Evolutionary conservation across 2,113 vertebrate species (phyloP), one percentile per base, ranked within the genome.

Genomic region (Ptychochromis oligacanthus): DNA sequence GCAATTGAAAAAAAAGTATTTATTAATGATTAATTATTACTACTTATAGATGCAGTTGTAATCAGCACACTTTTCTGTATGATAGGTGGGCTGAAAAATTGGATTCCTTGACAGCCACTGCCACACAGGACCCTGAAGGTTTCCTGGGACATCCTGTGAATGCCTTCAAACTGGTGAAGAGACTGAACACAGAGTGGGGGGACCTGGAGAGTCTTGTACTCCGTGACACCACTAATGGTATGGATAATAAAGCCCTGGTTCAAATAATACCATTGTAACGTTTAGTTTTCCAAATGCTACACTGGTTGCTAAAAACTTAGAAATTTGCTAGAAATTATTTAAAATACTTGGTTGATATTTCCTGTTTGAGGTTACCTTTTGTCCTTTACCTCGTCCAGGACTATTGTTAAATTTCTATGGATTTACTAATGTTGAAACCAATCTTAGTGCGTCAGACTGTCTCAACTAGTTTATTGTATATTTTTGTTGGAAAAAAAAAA

Each of bases 131-230:
- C 92, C 98, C 98, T 0, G 98, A 99, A 91, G 97, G 96, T 18
- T 99, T 97, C 94, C 91, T 99, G 90, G 98, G 98, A 6, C 97
- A 99, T 38, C 98, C 98, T 49, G 98, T 99, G 76, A 99, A 99
- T 62, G 98, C 98, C 2, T 99, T 99, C 93, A 99, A 99, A 88
- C 94, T 99, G 92, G 95, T 99, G 97, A 99, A 99, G 90, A 95
- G 98, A 65, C 95, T 99, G 31, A 99, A 99, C 93, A 97, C 97
- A 0, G 98, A 99, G 88, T 99, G 98, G 98, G 95, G 95, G 1
- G 95, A 98, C 78, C 95, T 99, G 93, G 98, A 99, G 93, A 99
- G 91, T 93, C 96, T 99, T 80, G 96, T 99, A 34, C 96, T 99
- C 67, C 97, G 97, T 80, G 98, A 99, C 90, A 98, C 98, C 94